Evolutionary conservation across 2,888 invertebrate species (phyloP).

Genomic region (Eristalis pertinax): DNA sequence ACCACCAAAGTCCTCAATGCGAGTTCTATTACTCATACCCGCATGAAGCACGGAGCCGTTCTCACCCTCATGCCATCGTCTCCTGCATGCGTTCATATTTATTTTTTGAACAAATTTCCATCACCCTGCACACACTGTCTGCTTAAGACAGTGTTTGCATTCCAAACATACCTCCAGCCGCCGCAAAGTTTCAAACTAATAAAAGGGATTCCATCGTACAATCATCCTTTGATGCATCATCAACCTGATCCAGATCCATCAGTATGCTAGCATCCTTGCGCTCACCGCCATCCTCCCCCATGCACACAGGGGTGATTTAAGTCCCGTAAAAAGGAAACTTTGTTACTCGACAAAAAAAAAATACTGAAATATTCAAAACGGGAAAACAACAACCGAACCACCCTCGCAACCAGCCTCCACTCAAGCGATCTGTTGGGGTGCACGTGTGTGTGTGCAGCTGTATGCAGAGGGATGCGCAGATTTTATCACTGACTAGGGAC

Average conservation of each 20-base stretch:
- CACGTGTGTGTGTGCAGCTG: background rate
- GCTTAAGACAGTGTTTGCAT: slow-evolving; percentile 40
- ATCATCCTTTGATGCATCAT: slow-evolving; percentile 65
- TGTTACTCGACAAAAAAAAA: slow-evolving; percentile 27
- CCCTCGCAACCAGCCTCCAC: background rate
- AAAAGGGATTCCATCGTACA: slow-evolving; percentile 55
- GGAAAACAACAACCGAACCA: slow-evolving; percentile 21
- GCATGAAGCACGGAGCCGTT: no score
- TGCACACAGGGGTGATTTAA: slow-evolving; percentile 40
- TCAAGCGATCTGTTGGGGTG: no score
- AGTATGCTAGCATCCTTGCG: slow-evolving; percentile 20
- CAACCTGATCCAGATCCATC: slow-evolving; percentile 55
- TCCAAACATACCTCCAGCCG: slow-evolving; percentile 46
- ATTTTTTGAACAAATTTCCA: slow-evolving; percentile 31
- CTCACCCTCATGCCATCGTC: background rate
- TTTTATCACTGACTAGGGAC: slow-evolving; percentile 4
- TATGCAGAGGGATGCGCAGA: slow-evolving; percentile 1
- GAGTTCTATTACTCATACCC: background rate
- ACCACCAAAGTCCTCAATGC: background rate
- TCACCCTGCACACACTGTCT: background rate
- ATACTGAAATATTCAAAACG: slow-evolving; percentile 39
- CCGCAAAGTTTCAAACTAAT: slow-evolving; percentile 55
- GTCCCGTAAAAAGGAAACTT: slow-evolving; percentile 56
- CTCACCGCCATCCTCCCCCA: background rate
- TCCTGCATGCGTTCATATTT: background rate